Conservation (phyloP, 2,888 invertebrate genomes). For the Eilema griseolum region DNA sequence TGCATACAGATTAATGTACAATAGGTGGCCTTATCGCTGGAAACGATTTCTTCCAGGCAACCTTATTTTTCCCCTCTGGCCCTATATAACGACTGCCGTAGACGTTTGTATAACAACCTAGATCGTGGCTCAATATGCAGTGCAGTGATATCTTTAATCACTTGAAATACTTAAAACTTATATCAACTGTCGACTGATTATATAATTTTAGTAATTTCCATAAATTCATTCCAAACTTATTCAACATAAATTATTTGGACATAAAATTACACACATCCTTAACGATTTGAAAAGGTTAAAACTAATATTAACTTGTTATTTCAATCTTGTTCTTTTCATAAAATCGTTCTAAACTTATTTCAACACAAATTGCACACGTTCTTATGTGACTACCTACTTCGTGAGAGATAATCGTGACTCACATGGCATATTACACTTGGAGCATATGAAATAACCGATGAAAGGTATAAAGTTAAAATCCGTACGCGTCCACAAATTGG, state of each 20-base stretch:
- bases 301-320: not conserved
- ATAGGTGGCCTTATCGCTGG: too few relatives aligned
- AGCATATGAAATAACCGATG: not conserved
- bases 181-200: not conserved
- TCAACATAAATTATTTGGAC: not conserved
- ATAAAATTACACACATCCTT: not conserved
- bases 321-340: not conserved
- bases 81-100: too few relatives aligned
- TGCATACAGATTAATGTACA: too few relatives aligned
- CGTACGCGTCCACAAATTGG: not conserved
- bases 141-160: too few relatives aligned
- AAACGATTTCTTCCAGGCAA: too few relatives aligned
- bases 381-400: slow-evolving; percentile 6
- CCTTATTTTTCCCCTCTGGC: too few relatives aligned
- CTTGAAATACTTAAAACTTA: too few relatives aligned
- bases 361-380: slow-evolving; percentile 5
- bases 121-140: too few relatives aligned
- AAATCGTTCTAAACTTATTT: not conserved
- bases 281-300: not conserved
- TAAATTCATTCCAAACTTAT: not conserved
- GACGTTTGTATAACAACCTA: too few relatives aligned
- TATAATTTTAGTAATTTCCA: not conserved
- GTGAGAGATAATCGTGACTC: slow-evolving; percentile 15
- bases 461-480: not conserved
- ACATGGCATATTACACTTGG: slow-evolving; percentile 12